These are phyloP conservation scores for Parotia lawesii DNA, from an alignment of 2,113 vertebrate species.

Conservation along the genomic window DNA sequence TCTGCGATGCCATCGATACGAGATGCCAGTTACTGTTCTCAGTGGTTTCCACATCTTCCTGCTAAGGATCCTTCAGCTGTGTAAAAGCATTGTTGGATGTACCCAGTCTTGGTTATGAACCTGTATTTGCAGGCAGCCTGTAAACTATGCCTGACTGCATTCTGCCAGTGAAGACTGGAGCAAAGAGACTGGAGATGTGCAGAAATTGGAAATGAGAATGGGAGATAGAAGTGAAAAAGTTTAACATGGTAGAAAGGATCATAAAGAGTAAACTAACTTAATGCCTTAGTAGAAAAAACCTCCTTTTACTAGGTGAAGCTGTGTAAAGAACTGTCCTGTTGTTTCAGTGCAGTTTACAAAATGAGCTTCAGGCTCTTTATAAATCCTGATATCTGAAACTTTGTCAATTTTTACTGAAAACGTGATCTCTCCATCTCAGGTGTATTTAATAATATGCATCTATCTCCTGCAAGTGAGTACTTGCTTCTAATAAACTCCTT, in stretches of 20 bases:
- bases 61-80: slow-evolving; percentile 52
- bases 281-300: slow-evolving; percentile 68
- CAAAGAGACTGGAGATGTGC: not conserved
- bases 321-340: not conserved
- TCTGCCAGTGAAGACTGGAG: slow-evolving; percentile 26
- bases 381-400: not conserved
- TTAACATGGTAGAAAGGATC: not conserved
- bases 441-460: slow-evolving; percentile 42
- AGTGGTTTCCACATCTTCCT: slow-evolving; percentile 34
- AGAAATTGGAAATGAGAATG: not conserved
- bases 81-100: not conserved
- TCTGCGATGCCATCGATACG: slow-evolving; percentile 9
- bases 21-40: slow-evolving; percentile 57
- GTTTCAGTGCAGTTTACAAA: slow-evolving; percentile 29
- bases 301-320: slow-evolving; percentile 28
- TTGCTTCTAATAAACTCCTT: slow-evolving; percentile 4
- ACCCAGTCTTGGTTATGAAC: slow-evolving; percentile 50
- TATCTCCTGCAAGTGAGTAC: slow-evolving; percentile 20
- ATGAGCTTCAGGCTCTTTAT: slow-evolving; percentile 33
- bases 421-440: slow-evolving; percentile 62
- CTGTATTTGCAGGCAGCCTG: slow-evolving; percentile 11
- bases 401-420: slow-evolving; percentile 28
- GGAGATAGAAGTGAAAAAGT: not conserved
- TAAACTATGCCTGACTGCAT: not conserved
- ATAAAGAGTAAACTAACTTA: slow-evolving; percentile 27